phyloP scores from a whole-genome alignment of 1,140 invertebrate genomes.

The Reticulitermes speratus region DNA sequence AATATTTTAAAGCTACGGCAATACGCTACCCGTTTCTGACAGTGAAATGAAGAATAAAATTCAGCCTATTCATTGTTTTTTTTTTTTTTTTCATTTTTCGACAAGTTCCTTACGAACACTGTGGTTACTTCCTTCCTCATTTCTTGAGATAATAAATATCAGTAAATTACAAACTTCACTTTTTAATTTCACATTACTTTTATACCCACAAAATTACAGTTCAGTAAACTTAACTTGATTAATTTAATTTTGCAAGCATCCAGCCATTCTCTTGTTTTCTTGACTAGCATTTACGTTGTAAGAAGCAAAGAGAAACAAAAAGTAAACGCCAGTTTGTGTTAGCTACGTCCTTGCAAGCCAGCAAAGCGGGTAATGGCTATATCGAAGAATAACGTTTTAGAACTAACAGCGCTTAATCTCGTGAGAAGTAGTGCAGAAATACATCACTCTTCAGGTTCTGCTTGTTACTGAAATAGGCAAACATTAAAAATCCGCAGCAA shows the following conservation, averaged over 20 bases:
- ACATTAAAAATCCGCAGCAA: background rate
- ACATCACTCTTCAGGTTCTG: background rate
- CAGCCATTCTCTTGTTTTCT: background rate
- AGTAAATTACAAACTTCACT: too few relatives aligned
- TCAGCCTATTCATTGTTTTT: too few relatives aligned
- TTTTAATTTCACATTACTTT: too few relatives aligned
- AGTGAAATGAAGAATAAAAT: too few relatives aligned
- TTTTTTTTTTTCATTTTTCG: too few relatives aligned
- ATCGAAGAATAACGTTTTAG: background rate
- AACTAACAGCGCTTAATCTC: background rate
- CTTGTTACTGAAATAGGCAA: background rate
- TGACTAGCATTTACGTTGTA: background rate
- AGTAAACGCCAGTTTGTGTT: background rate
- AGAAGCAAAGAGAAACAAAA: background rate
- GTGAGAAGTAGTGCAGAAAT: background rate
- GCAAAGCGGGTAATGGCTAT: background rate
- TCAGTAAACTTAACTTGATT: background rate
- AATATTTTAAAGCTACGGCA: too few relatives aligned
- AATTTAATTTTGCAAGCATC: background rate
- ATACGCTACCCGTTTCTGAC: too few relatives aligned
- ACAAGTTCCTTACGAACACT: too few relatives aligned
- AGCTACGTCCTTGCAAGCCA: background rate
- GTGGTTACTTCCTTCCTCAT: too few relatives aligned
- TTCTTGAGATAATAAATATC: too few relatives aligned
- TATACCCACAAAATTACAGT: background rate